Evolutionary conservation across 2,113 vertebrate species (phyloP).

Genomic region (Todiramphus saurophagus): DNA sequence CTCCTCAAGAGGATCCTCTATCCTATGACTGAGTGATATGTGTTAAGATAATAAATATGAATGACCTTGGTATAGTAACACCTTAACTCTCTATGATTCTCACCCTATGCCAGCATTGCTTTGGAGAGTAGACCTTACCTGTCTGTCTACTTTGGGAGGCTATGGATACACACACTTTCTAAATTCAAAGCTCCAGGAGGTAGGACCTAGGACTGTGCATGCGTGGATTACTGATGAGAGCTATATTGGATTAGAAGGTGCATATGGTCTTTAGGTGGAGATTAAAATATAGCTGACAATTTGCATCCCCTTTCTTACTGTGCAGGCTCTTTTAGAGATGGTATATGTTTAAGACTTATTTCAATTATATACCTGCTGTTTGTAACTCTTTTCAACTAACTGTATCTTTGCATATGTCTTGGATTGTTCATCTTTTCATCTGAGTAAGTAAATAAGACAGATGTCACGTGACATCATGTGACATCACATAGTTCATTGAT

Average conservation of each 20-base stretch:
- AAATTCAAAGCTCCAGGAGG: neutral
- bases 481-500: neutral
- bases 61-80: neutral
- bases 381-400: neutral
- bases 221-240: neutral
- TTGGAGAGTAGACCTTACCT: neutral
- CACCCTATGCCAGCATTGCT: accelerated
- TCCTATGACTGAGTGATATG: neutral
- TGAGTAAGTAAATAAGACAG: neutral
- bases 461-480: neutral
- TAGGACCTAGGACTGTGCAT: too few relatives aligned
- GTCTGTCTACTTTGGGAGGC: neutral
- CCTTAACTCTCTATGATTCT: neutral
- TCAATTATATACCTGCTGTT: neutral
- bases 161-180: neutral
- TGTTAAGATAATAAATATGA: neutral
- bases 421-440: neutral
- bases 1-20: neutral
- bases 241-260: neutral
- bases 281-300: neutral
- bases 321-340: neutral
- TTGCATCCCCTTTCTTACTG: neutral
- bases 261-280: neutral
- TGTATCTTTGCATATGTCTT: neutral
- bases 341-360: neutral